phyloP scores from a whole-genome alignment of 2,888 invertebrate species.

The Liposcelis brunnea region DNA sequence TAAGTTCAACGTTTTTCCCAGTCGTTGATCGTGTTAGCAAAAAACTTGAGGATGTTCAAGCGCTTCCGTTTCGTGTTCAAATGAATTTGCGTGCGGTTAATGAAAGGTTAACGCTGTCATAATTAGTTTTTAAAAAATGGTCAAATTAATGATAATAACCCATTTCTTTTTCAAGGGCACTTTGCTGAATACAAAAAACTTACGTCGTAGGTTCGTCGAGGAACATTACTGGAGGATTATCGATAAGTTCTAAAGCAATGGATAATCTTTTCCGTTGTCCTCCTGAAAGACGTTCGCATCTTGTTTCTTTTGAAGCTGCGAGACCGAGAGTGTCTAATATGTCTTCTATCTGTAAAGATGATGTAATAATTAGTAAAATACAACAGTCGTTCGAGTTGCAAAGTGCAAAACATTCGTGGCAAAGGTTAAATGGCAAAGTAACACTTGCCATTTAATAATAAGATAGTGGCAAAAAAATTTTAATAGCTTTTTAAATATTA shows the following conservation, averaged over 20 bases:
- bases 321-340: constrained; percentile 33
- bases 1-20: no score
- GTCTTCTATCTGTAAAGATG: constrained; percentile 29
- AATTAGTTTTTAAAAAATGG: no score
- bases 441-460: not conserved
- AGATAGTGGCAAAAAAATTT: not conserved
- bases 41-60: constrained; percentile 8
- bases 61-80: not conserved
- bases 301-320: constrained; percentile 28
- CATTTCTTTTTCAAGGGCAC: no score
- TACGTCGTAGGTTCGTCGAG: constrained; percentile 43
- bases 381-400: no score
- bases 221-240: constrained; percentile 43
- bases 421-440: not conserved
- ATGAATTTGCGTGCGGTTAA: no score
- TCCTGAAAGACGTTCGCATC: constrained; percentile 33
- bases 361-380: not conserved
- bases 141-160: no score
- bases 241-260: constrained; percentile 38
- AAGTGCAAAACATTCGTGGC: no score
- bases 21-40: no score
- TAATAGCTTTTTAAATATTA: no score
- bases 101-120: no score
- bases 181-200: no score
- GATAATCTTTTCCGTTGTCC: constrained; percentile 39